A percentile compares a stretch with the other conserved stretches of the same genome.
These are phyloP conservation scores for Digitonthophagus gazella DNA, from an alignment of 2,888 invertebrate species.

Conservation along the genomic window DNA sequence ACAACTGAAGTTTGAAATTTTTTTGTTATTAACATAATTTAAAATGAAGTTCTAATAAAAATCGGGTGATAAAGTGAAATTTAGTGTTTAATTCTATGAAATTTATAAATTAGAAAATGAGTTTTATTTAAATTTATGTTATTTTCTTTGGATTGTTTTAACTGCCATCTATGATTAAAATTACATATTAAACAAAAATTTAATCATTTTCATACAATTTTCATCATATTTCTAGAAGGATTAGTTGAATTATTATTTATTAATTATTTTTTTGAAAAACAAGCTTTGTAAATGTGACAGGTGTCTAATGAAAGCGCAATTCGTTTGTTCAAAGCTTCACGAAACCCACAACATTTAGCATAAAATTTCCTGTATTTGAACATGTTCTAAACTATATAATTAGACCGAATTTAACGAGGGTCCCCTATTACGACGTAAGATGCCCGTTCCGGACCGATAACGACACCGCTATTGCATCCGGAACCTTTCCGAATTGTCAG, in stretches of 20 bases:
- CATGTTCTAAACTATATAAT: not conserved
- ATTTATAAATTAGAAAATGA: no score
- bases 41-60: no score
- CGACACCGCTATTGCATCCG: not conserved
- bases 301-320: not conserved
- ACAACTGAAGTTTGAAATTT: not conserved
- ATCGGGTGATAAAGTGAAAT: not conserved
- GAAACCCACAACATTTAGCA: not conserved
- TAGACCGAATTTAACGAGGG: not conserved
- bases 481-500: constrained; percentile 1
- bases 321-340: not conserved
- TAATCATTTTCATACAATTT: not conserved
- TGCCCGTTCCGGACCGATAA: not conserved
- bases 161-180: not conserved
- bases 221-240: not conserved
- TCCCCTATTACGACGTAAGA: not conserved
- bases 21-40: not conserved
- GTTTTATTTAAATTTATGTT: no score
- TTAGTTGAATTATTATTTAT: no score
- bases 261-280: not conserved
- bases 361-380: not conserved
- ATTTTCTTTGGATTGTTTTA: not conserved
- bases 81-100: no score
- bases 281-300: not conserved
- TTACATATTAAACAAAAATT: not conserved